These are phyloP conservation scores for Pelodytes ibericus DNA, from an alignment of 2,797 vertebrate genomes.

Conservation along the genomic window DNA sequence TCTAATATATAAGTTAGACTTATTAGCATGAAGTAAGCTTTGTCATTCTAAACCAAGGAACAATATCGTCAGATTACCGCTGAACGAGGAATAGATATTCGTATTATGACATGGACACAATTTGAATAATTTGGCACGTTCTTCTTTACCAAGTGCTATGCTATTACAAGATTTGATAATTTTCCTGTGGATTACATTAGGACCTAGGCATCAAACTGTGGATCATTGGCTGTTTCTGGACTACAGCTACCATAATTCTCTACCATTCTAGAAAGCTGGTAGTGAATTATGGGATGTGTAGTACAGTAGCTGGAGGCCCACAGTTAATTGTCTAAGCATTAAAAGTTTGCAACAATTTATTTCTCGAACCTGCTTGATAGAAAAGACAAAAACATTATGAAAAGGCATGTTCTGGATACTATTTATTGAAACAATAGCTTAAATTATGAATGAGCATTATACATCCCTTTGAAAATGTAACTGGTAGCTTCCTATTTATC, in stretches of 20 bases:
- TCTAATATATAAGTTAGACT: background rate
- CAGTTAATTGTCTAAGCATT: too few relatives aligned
- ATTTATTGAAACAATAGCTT: background rate
- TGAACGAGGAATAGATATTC: background rate
- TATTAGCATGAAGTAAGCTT: background rate
- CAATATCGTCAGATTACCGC: background rate
- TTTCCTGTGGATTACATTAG: too few relatives aligned
- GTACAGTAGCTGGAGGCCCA: too few relatives aligned
- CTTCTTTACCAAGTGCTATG: background rate
- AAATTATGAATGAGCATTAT: background rate
- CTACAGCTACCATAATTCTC: too few relatives aligned
- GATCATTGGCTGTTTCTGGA: too few relatives aligned
- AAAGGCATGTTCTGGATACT: conserved; percentile 11
- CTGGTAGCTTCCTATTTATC: too few relatives aligned
- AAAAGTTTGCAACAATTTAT: conserved; percentile 15
- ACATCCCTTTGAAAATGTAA: too few relatives aligned
- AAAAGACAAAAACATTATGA: conserved; percentile 4
- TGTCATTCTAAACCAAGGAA: background rate
- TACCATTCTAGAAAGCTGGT: too few relatives aligned
- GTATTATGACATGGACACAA: background rate
- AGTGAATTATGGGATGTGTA: too few relatives aligned
- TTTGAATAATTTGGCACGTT: background rate
- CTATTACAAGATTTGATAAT: background rate
- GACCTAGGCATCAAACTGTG: too few relatives aligned
- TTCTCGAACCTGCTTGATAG: conserved; percentile 1